Conservation (phyloP, 1,140 invertebrate species). For the Campoletis sonorensis region DNA sequence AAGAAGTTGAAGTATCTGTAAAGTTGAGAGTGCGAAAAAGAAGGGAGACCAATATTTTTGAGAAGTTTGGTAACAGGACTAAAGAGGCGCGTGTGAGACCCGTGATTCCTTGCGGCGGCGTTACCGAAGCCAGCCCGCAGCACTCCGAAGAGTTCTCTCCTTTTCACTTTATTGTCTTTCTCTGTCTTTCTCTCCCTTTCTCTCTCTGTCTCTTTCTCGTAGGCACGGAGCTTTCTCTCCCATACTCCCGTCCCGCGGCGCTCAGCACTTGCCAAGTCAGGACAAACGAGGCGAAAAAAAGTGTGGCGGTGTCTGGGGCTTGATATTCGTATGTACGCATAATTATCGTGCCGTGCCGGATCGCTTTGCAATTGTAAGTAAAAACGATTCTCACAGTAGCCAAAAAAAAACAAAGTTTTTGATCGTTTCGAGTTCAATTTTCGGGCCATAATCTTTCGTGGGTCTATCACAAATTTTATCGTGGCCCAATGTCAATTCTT, state of each 20-base stretch:
- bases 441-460: neutral
- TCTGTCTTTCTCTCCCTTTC: neutral
- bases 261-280: conserved; percentile 31
- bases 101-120: conserved; percentile 57
- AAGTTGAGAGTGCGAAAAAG: neutral
- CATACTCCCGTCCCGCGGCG: conserved; percentile 15
- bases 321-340: conserved; percentile 62
- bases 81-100: conserved; percentile 51
- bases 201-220: neutral
- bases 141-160: neutral
- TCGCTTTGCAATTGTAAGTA: conserved; percentile 63
- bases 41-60: neutral
- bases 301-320: conserved; percentile 55
- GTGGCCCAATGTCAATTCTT: conserved; percentile 55
- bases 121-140: too few species aligned
- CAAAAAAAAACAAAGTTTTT: neutral
- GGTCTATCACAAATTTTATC: conserved; percentile 43
- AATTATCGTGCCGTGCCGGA: conserved; percentile 55
- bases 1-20: too few species aligned
- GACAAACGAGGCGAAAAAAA: conserved; percentile 54
- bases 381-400: neutral
- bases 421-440: neutral
- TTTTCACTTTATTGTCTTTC: neutral
- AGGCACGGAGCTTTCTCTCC: conserved; percentile 50
- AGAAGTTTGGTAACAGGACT: conserved; percentile 46